Percentiles rank a stretch among this genome's conserved stretches.
Evolutionary conservation across 2,113 vertebrate genomes (phyloP).

Genomic region (Festucalex cinctus): DNA sequence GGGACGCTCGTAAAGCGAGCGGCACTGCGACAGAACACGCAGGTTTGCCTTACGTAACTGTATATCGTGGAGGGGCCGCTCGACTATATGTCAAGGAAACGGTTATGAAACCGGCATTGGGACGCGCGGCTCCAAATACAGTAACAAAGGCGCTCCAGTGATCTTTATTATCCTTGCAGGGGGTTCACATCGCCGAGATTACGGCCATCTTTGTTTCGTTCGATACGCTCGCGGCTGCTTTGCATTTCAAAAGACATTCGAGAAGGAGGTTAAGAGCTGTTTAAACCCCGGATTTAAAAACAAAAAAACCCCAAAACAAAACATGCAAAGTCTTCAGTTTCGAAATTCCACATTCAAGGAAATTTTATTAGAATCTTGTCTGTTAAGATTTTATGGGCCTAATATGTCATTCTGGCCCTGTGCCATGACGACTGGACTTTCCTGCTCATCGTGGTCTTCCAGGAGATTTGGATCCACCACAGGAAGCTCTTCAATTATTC

Average conservation of each 20-base stretch:
- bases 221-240: conserved; percentile 8
- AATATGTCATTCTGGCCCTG: conserved; percentile 16
- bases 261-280: conserved; percentile 19
- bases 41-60: conserved; percentile 60
- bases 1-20: conserved; percentile 33
- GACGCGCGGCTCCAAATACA: conserved; percentile 46
- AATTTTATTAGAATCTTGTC: no score
- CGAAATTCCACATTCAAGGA: no score
- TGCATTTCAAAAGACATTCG: conserved; percentile 31
- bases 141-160: conserved; percentile 15
- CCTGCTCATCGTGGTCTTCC: not conserved
- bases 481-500: not conserved
- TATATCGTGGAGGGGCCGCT: conserved; percentile 38
- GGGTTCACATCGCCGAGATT: conserved; percentile 13
- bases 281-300: conserved; percentile 8
- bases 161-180: conserved; percentile 31
- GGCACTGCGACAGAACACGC: conserved; percentile 34
- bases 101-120: conserved; percentile 63
- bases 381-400: conserved; percentile 25
- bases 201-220: conserved; percentile 6
- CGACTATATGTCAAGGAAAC: conserved; percentile 36
- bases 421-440: conserved; percentile 18
- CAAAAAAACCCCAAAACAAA: no score
- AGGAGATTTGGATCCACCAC: not conserved
- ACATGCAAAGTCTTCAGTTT: no score